These are phyloP conservation scores for Vulpes vulpes DNA, from an alignment of 2,113 vertebrate genomes.

Conservation along the genomic window DNA sequence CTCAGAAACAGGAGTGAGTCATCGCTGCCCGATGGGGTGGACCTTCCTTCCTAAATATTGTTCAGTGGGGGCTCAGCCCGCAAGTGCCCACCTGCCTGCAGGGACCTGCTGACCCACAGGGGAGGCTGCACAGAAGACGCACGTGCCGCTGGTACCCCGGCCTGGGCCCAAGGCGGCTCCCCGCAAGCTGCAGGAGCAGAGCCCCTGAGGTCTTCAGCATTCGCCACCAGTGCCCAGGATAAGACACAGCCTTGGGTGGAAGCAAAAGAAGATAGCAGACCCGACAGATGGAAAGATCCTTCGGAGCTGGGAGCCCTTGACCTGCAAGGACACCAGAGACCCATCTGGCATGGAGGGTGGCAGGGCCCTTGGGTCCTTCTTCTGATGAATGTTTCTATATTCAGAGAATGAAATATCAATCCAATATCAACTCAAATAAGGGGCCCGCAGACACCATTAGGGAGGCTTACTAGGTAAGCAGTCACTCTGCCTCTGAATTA, in stretches of 20 bases:
- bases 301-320: background rate
- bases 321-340: background rate
- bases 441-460: background rate
- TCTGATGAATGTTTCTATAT: background rate
- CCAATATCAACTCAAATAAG: background rate
- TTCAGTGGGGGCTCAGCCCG: background rate
- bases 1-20: background rate
- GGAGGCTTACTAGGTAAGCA: background rate
- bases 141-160: no score
- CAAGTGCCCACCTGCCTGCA: rapidly evolving
- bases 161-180: background rate
- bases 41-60: background rate
- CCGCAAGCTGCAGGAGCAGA: background rate
- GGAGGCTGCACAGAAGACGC: background rate
- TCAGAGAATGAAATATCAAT: background rate
- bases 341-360: rapidly evolving
- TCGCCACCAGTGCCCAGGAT: background rate
- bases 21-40: rapidly evolving
- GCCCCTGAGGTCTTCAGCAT: background rate
- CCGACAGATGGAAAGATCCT: background rate
- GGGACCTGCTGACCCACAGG: background rate
- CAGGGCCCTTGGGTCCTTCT: background rate
- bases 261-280: background rate
- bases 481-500: background rate
- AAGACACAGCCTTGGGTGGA: background rate